Evolutionary conservation across 1,140 invertebrate species (phyloP), one percentile per base, ranked within the genome.

Genomic region (Cydia pomonella): DNA sequence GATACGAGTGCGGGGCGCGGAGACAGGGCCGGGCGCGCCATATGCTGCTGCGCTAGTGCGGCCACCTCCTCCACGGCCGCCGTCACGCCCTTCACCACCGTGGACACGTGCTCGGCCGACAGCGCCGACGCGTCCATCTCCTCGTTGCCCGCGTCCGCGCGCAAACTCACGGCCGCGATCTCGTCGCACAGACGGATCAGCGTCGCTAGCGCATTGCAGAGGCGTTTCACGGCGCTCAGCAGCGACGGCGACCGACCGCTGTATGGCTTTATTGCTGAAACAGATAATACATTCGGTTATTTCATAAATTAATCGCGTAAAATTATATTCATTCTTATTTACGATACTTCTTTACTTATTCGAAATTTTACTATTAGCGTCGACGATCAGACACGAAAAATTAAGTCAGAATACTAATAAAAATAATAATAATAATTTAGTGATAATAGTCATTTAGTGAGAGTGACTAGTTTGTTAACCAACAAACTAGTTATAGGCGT

Each of bases 121-220:
- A 92, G 73, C 0, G 88, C 89, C 0, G 85, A 84, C 23, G 79
- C 81, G 16, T 89, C 88, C 53, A 86, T 41, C 75, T 89, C 89
- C 29, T 87, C 82, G 27, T 90, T 84, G 7, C 84, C 84, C 53
- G 96, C 95, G 33, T 95, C 95, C 79, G 96, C 95, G 3, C 98
- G 93, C 79, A 98, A 92, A 53, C 97, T 89, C 0, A 88, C 84
- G 0, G 87, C 87, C 0, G 90, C 88, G 21, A 92, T 96, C 88
- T 98, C 96, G 91, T 99, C 98, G 89, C 98, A 98, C 74, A 98
- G 95, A 84, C 97, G 96, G 77, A 99, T 96, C 73, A 99, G 94
- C 88, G 96, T 95, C 12, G 97, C 97, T 59, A 98, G 92, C 74
- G 96, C 96, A 81, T 97, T 96, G 85, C 98, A 98, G 27, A 98